Base-by-base conservation (phyloP, 2,888 invertebrate genomes). In the Xylocampa areola region DNA sequence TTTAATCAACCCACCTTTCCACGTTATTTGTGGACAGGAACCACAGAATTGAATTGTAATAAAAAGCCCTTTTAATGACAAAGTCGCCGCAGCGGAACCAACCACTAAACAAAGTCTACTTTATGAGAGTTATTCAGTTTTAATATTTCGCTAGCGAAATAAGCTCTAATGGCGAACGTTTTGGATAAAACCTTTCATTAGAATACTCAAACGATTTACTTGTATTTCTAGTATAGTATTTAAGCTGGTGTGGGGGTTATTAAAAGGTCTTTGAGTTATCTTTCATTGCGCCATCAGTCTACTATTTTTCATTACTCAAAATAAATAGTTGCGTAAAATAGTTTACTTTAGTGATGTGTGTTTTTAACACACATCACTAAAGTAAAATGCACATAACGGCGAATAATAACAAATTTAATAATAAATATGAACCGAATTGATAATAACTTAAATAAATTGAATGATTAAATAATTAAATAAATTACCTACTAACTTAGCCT, bases 41-140 rank as follows among this genome's bases (percentile, higher is more conserved):
- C 21, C 13, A 23, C 14, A 0, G 0, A 36, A 32, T 32, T 57
- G 1, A 6, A 29, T 32, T 37, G 17, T n/a, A 17, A 13, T n/a
- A 2, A 53, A 55, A 44, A n/a, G n/a, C 0, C 3, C 1, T 10
- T 17, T 21, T 7, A 32, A 19, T 13, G 10, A 21, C 11, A 44
- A 37, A 69, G 19, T 52, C 75, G 80, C 48, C 2, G 0, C 47
- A 71, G 39, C 17, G 61, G 59, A 82, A 85, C 64, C 43, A 27
- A 29, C 13, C 76, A 72, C 80, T 89, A 84, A 84, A 71, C 75
- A 90, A 81, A 77, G 75, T 77, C 87, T 88, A 85, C 88, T 86
- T 90, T 87, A 90, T 87, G 88, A 88, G 85, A 88, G 88, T 86
- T 88, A 89, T 88, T 88, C 87, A 86, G 87, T 87, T 90, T 90